phyloP scores from a whole-genome alignment of 2,888 invertebrate species.

The Halocaridina rubra region DNA sequence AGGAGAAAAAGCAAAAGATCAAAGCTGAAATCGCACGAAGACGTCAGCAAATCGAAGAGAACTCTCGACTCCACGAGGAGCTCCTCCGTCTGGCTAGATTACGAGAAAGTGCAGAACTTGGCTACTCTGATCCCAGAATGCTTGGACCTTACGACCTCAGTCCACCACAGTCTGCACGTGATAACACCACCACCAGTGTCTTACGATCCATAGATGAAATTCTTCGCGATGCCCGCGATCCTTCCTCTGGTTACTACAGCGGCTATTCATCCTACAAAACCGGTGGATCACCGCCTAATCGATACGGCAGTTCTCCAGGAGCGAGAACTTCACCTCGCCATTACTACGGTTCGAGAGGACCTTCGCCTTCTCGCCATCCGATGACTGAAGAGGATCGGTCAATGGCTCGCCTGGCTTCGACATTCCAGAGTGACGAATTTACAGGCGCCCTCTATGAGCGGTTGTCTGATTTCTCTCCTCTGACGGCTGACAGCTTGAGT shows the following conservation, averaged over 20 bases:
- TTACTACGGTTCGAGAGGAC: slow-evolving; percentile 61
- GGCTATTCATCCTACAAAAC: slow-evolving; percentile 62
- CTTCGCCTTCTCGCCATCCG: slow-evolving; percentile 64
- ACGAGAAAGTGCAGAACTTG: slow-evolving; percentile 68
- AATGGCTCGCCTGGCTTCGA: slow-evolving; percentile 70
- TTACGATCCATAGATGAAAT: slow-evolving; percentile 70
- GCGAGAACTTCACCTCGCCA: slow-evolving; percentile 57
- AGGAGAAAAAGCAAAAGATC: slow-evolving; percentile 74
- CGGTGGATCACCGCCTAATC: slow-evolving; percentile 63
- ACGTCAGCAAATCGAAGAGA: slow-evolving; percentile 74
- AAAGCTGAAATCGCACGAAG: slow-evolving; percentile 75
- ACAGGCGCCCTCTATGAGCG: slow-evolving; percentile 69
- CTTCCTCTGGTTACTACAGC: slow-evolving; percentile 63
- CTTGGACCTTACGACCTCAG: slow-evolving; percentile 50
- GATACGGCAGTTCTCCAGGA: slow-evolving; percentile 62
- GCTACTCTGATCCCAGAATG: slow-evolving; percentile 64
- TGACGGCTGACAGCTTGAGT: slow-evolving; percentile 68
- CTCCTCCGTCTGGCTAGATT: slow-evolving; percentile 69
- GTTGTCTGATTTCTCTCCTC: slow-evolving; percentile 69
- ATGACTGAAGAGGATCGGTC: slow-evolving; percentile 70
- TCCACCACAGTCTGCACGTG: slow-evolving; percentile 44
- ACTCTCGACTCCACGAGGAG: slow-evolving; percentile 72
- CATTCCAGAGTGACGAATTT: slow-evolving; percentile 70
- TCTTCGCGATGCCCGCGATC: slow-evolving; percentile 64
- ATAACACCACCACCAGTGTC: slow-evolving; percentile 66